phyloP scores from a whole-genome alignment of 1,140 invertebrate species.

The Philopotamus ludificatus region DNA sequence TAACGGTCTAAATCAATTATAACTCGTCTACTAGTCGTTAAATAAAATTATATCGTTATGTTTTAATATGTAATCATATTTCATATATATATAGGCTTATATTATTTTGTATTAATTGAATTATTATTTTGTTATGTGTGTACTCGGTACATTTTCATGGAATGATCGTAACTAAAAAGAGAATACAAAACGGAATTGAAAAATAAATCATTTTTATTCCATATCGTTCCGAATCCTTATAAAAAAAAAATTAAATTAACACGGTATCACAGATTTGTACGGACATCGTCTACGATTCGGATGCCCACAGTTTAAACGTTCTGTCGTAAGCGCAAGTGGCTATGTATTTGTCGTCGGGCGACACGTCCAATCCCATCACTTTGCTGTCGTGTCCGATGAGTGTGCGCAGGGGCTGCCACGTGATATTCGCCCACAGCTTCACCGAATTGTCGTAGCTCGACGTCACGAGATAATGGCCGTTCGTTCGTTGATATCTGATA shows the following conservation, averaged over 20 bases:
- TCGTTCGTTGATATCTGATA: constrained; percentile 82
- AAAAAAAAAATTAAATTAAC: background rate
- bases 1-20: no score
- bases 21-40: no score
- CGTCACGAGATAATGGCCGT: constrained; percentile 83
- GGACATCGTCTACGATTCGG: constrained; percentile 62
- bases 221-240: no score
- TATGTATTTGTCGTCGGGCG: constrained; percentile 85
- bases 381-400: constrained; percentile 94
- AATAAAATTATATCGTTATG: no score
- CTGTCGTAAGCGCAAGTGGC: constrained; percentile 93
- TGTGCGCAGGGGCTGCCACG: constrained; percentile 94
- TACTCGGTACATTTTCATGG: no score
- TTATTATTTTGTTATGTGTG: no score
- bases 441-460: constrained; percentile 86
- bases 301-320: constrained; percentile 97
- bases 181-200: no score
- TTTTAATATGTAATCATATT: no score
- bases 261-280: background rate
- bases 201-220: no score
- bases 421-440: constrained; percentile 93
- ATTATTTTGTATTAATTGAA: no score
- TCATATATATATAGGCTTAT: no score
- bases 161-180: no score
- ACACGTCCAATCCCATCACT: constrained; percentile 90